These are phyloP conservation scores for Anabacerthia variegaticeps DNA, from an alignment of 2,797 vertebrate genomes.

Conservation along the genomic window DNA sequence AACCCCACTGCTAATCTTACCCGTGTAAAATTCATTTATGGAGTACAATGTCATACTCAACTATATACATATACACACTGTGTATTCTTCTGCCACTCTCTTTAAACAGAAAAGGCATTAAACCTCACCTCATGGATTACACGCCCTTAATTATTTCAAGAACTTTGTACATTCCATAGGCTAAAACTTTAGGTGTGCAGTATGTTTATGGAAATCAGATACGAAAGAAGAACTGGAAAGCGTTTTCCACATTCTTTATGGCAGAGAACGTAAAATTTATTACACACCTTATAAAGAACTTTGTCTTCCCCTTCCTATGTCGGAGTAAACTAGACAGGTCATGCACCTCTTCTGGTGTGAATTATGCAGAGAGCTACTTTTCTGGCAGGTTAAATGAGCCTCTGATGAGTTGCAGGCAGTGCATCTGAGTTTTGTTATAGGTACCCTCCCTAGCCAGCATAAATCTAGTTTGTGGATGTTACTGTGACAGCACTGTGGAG, in stretches of 20 bases:
- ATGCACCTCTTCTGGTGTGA: background rate
- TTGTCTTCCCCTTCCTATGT: background rate
- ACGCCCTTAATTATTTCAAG: background rate
- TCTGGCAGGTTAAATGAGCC: background rate
- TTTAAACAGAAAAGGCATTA: background rate
- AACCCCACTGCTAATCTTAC: background rate
- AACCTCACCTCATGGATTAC: background rate
- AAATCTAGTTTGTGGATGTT: background rate
- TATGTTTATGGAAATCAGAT: fast-evolving
- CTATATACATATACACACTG: background rate
- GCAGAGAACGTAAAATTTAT: background rate
- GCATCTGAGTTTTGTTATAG: background rate
- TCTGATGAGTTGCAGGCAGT: background rate
- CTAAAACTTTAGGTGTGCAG: background rate
- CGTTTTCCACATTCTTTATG: background rate
- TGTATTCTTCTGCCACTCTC: background rate
- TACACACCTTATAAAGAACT: background rate
- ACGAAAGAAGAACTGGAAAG: background rate
- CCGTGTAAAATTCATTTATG: background rate
- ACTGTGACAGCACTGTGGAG: background rate
- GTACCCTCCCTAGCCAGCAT: background rate
- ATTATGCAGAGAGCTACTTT: background rate
- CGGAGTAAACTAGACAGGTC: background rate
- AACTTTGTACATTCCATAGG: background rate
- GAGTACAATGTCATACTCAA: background rate